A percentile compares a stretch with the other conserved stretches of the same genome.
phyloP scores from a whole-genome alignment of 1,140 invertebrate species.

The Lepidurus arcticus region DNA sequence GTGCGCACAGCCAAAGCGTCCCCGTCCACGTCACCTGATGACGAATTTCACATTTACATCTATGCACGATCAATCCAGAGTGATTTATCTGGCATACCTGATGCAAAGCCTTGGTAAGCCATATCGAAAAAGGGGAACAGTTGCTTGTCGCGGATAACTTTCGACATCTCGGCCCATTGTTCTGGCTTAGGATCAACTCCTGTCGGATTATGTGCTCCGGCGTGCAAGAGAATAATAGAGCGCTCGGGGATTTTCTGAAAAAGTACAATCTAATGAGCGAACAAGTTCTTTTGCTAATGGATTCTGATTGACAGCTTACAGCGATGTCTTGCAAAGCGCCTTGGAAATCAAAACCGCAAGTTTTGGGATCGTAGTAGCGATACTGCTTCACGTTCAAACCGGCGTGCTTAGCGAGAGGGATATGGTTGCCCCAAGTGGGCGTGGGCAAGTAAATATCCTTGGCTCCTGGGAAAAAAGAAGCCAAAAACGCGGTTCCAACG shows the following conservation, averaged over 20 bases:
- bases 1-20: constrained; percentile 85
- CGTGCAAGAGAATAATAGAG: constrained; percentile 89
- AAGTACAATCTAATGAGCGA: constrained; percentile 12
- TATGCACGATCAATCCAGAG: not conserved
- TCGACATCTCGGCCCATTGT: constrained; percentile 80
- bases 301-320: constrained; percentile 52
- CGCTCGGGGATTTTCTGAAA: constrained; percentile 85
- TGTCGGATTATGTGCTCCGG: constrained; percentile 99
- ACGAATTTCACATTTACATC: not conserved
- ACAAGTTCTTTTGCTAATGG: not conserved
- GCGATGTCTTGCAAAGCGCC: constrained; percentile 86
- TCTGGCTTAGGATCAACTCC: constrained; percentile 90
- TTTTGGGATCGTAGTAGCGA: constrained; percentile 91
- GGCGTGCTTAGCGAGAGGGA: constrained; percentile 85
- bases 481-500: constrained; percentile 84
- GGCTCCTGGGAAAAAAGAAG: constrained; percentile 72
- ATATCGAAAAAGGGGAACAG: constrained; percentile 98
- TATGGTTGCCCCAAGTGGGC: constrained; percentile 99
- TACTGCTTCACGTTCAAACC: constrained; percentile 84
- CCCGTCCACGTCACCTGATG: constrained; percentile 68
- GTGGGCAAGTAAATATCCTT: constrained; percentile 87
- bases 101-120: constrained; percentile 98
- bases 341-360: constrained; percentile 89
- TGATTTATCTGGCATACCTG: constrained; percentile 48
- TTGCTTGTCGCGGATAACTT: constrained; percentile 73